A percentile compares a stretch with the other conserved stretches of the same genome.
These are phyloP conservation scores for Karalla daura DNA, from an alignment of 2,797 vertebrate species.

Conservation along the genomic window DNA sequence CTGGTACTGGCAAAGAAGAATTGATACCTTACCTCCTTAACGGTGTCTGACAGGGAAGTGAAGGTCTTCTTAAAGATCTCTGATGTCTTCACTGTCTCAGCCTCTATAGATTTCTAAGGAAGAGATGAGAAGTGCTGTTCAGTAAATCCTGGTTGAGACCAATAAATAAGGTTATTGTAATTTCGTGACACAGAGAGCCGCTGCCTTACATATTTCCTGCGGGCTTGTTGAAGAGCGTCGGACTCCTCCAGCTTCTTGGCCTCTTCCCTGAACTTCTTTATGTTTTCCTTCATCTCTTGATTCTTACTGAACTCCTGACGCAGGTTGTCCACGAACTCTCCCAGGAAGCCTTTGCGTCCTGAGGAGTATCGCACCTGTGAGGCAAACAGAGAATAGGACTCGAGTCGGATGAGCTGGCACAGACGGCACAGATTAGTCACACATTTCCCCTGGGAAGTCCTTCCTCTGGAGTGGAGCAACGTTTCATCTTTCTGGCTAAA, in stretches of 20 bases:
- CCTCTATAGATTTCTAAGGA: conserved; percentile 91
- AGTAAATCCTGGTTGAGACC: not conserved
- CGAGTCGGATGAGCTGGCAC: not conserved
- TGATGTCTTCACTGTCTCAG: conserved; percentile 91
- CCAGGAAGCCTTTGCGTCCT: conserved; percentile 89
- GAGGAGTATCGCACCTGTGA: conserved; percentile 77
- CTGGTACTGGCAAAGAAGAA: not conserved
- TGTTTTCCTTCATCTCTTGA: conserved; percentile 94
- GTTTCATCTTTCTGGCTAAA: not conserved
- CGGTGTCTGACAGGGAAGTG: conserved; percentile 85
- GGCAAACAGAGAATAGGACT: conserved; percentile 11
- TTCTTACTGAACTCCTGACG: conserved; percentile 93
- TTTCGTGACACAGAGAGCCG: not conserved
- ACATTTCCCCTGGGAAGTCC: not conserved
- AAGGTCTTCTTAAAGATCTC: conserved; percentile 92
- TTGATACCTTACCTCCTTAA: conserved; percentile 86
- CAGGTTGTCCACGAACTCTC: conserved; percentile 91
- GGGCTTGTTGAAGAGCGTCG: conserved; percentile 89
- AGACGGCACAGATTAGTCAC: not conserved
- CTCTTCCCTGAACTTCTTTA: conserved; percentile 92
- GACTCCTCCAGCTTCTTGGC: conserved; percentile 92
- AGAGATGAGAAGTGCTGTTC: not conserved
- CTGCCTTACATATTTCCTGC: conserved; percentile 90
- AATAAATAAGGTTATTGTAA: not conserved
- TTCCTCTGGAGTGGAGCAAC: not conserved